Conservation (phyloP, 1,140 invertebrate genomes). For the Leptinotarsa undecemlineata region DNA sequence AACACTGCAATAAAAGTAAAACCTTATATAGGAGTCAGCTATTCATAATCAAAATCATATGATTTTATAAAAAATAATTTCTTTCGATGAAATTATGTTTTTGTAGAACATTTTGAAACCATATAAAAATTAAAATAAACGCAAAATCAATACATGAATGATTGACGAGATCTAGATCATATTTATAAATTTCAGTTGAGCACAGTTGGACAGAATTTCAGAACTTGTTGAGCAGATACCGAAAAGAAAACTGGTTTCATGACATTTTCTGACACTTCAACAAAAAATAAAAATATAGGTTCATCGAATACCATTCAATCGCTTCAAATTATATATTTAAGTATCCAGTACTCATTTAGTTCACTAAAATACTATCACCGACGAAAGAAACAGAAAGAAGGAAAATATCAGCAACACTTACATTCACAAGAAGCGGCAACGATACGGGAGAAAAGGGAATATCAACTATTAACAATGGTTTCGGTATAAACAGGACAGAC, state of each 20-base stretch:
- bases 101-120: no score
- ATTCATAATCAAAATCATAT: background rate
- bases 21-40: no score
- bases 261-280: background rate
- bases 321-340: slow-evolving; percentile 5
- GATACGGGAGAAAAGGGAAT: slow-evolving; percentile 30
- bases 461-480: slow-evolving; percentile 32
- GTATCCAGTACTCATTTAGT: background rate
- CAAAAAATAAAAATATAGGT: background rate
- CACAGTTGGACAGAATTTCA: no score
- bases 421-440: slow-evolving; percentile 38
- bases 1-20: no score
- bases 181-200: no score
- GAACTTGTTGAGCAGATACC: no score
- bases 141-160: no score
- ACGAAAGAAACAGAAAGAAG: background rate
- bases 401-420: slow-evolving; percentile 18
- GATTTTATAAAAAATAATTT: background rate
- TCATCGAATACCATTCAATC: background rate
- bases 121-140: no score
- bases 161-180: no score
- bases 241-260: background rate
- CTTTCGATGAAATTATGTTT: no score
- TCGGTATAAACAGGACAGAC: slow-evolving; percentile 10
- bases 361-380: slow-evolving; percentile 6